A percentile compares a stretch with the other conserved stretches of the same genome.
Evolutionary conservation across 2,888 invertebrate genomes (phyloP).

Genomic region (Latheticus oryzae): DNA sequence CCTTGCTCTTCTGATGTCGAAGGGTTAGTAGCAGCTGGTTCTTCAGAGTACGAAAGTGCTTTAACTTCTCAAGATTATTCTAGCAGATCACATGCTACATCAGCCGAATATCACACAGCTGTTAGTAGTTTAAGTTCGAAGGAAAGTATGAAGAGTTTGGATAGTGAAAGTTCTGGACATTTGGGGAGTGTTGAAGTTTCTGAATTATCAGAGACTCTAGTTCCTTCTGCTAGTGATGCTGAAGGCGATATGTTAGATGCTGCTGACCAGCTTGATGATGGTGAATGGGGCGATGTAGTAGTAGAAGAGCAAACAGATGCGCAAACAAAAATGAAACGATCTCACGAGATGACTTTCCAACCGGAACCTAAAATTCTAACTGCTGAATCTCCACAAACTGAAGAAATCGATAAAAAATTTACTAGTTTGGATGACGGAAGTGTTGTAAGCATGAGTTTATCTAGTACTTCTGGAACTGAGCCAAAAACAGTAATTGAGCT

Average conservation of each 20-base stretch:
- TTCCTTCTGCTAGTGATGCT: conserved; percentile 88
- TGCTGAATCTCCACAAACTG: conserved; percentile 66
- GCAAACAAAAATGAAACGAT: conserved; percentile 85
- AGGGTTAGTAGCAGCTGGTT: conserved; percentile 78
- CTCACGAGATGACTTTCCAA: conserved; percentile 90
- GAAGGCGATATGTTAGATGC: conserved; percentile 79
- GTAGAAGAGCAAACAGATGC: conserved; percentile 68
- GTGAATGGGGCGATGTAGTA: conserved; percentile 65
- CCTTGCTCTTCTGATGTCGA: conserved; percentile 91
- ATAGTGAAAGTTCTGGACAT: conserved; percentile 90
- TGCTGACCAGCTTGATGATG: conserved; percentile 67
- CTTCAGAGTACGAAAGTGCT: conserved; percentile 89
- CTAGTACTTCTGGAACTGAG: conserved; percentile 69
- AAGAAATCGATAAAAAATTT: conserved; percentile 68
- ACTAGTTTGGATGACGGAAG: conserved; percentile 72
- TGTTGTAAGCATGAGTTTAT: conserved; percentile 70
- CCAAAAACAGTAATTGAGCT: conserved; percentile 66
- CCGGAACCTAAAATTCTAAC: conserved; percentile 69
- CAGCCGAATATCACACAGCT: conserved; percentile 88
- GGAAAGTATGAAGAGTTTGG: conserved; percentile 90
- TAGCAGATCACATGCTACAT: conserved; percentile 77
- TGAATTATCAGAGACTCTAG: conserved; percentile 91
- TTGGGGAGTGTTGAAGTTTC: conserved; percentile 91
- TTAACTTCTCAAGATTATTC: conserved; percentile 83
- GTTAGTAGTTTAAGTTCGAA: conserved; percentile 88